Evolutionary conservation across 37 sponge, comb jelly and placozoan species (phyloP).

Genomic region (Agelas oroides): DNA sequence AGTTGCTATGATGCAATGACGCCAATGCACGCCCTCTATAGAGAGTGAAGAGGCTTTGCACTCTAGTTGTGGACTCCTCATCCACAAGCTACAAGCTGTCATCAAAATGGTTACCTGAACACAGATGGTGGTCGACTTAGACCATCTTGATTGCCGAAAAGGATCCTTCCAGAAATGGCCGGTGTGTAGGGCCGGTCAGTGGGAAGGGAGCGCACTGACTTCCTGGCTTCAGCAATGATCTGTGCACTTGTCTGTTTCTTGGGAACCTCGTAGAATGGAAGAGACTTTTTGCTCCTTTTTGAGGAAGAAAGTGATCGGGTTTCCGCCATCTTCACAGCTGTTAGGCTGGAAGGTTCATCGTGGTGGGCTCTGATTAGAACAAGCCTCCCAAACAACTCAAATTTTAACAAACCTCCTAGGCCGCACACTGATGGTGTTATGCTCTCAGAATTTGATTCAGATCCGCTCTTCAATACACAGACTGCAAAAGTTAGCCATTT

Average conservation of each 20-base stretch:
- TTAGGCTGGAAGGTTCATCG: neutral
- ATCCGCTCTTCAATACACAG: no score
- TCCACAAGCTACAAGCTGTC: no score
- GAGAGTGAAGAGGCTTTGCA: no score
- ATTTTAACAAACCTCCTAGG: no score
- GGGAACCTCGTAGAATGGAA: constrained; percentile 36
- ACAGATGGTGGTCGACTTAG: constrained; percentile 79
- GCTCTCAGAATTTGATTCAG: no score
- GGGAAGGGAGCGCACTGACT: constrained; percentile 52
- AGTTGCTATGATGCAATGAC: no score
- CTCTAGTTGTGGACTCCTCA: no score
- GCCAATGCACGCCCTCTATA: no score
- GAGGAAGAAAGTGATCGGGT: constrained; percentile 51
- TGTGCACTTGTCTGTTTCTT: constrained; percentile 56
- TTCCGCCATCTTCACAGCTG: constrained; percentile 19
- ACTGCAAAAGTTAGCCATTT: no score
- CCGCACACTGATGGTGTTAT: no score
- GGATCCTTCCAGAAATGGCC: constrained; percentile 26
- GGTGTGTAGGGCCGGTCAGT: constrained; percentile 77
- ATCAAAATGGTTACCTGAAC: constrained; percentile 68
- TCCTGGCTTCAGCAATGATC: constrained; percentile 76
- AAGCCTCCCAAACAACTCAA: no score
- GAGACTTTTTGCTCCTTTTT: constrained; percentile 18
- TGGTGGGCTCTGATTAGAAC: constrained; percentile 19
- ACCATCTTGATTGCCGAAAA: constrained; percentile 50